phyloP scores from a whole-genome alignment of 2,888 invertebrate genomes.

The Petrolisthes cinctipes region DNA sequence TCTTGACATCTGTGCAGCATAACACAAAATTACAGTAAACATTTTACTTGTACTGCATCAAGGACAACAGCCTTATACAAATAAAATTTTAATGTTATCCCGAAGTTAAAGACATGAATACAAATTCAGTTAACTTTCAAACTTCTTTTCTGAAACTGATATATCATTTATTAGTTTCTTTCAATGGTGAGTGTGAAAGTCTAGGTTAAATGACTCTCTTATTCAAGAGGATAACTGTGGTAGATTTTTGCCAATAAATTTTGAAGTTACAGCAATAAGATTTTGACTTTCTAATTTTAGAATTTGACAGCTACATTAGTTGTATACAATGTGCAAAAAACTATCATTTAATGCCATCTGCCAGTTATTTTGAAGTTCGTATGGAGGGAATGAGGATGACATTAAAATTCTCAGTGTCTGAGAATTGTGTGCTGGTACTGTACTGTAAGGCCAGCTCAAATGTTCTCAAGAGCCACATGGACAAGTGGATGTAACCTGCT shows the following conservation, averaged over 20 bases:
- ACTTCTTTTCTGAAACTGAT: not conserved
- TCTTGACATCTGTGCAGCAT: not conserved
- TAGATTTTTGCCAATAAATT: not conserved
- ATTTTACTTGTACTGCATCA: slow-evolving; percentile 1
- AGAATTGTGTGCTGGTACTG: not conserved
- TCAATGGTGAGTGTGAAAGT: too few species aligned
- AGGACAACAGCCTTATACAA: not conserved
- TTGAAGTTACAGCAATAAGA: not conserved
- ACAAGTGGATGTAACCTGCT: not conserved
- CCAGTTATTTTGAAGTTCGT: not conserved
- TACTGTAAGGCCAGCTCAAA: not conserved
- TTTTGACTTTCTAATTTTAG: not conserved
- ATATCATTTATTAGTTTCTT: too few species aligned
- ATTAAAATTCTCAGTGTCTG: not conserved
- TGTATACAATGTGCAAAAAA: too few species aligned
- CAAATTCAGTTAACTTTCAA: not conserved
- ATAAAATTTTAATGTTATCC: slow-evolving; percentile 8
- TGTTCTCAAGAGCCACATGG: not conserved
- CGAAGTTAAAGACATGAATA: not conserved
- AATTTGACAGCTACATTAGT: not conserved
- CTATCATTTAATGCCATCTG: too few species aligned
- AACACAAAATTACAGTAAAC: not conserved
- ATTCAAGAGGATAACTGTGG: not conserved
- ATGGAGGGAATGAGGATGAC: slow-evolving; percentile 9
- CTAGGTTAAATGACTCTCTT: not conserved